Evolutionary conservation across 2,113 vertebrate genomes (phyloP).

Genomic region (Paradisaea rubra): DNA sequence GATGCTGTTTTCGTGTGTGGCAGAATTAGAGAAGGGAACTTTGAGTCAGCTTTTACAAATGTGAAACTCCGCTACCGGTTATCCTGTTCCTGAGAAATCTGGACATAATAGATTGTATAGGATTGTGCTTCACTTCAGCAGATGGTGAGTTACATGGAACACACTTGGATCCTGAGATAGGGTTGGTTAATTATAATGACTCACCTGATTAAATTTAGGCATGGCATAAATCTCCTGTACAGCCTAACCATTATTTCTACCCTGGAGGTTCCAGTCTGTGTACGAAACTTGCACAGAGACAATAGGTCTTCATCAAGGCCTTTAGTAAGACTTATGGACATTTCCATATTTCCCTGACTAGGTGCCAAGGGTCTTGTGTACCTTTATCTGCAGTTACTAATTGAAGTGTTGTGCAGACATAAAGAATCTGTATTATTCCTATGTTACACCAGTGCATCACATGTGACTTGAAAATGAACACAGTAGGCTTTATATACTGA

Average conservation of each 20-base stretch:
- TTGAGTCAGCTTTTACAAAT: neutral
- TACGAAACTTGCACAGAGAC: neutral
- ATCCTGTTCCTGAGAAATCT: neutral
- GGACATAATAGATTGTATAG: neutral
- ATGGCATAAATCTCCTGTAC: neutral
- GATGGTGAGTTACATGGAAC: neutral
- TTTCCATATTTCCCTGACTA: neutral
- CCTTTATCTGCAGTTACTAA: neutral
- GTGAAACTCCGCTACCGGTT: neutral
- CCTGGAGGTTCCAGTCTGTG: neutral
- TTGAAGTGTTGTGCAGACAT: neutral
- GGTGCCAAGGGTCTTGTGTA: neutral
- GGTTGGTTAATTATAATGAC: neutral
- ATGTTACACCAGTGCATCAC: neutral
- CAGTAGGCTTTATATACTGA: neutral
- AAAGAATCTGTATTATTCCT: neutral
- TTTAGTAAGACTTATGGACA: neutral
- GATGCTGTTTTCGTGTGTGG: neutral
- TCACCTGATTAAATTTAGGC: neutral
- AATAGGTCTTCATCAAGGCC: neutral
- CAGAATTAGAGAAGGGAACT: neutral
- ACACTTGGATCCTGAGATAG: neutral
- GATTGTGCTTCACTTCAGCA: neutral
- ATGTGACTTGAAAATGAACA: neutral
- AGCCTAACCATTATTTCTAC: neutral